Conservation (phyloP, 2,113 vertebrate genomes). For the Bettongia penicillata region DNA sequence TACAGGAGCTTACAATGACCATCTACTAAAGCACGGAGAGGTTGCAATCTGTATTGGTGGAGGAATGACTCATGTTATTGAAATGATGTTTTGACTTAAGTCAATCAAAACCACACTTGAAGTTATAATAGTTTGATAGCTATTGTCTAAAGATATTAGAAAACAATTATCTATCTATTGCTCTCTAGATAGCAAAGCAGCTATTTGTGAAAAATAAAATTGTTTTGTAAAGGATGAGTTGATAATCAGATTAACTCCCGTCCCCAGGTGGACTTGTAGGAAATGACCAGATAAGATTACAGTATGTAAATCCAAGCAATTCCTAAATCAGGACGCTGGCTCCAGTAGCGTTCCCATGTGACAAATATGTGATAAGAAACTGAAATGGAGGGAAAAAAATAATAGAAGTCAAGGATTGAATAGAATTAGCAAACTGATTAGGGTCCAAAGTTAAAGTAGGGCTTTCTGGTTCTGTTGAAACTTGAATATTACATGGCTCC, state of each 20-base stretch:
- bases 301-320: slow-evolving; percentile 74
- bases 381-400: slow-evolving; percentile 41
- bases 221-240: slow-evolving; percentile 68
- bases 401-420: slow-evolving; percentile 55
- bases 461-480: slow-evolving; percentile 23
- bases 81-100: neutral
- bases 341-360: slow-evolving; percentile 41
- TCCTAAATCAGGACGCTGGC: slow-evolving; percentile 67
- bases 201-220: slow-evolving; percentile 44
- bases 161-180: too few species aligned
- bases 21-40: neutral
- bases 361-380: slow-evolving; percentile 69
- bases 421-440: slow-evolving; percentile 58
- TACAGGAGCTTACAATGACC: neutral
- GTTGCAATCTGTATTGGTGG: neutral
- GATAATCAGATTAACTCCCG: slow-evolving; percentile 74
- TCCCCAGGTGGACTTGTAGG: slow-evolving; percentile 64
- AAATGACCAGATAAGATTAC: slow-evolving; percentile 76
- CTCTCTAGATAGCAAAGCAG: too few species aligned
- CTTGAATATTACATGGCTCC: neutral
- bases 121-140: too few species aligned
- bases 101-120: neutral
- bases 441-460: slow-evolving; percentile 40
- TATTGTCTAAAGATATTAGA: too few species aligned
- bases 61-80: neutral